Evolutionary conservation across 2,888 invertebrate genomes (phyloP), one percentile per base, ranked within the genome.

Genomic region (Brenthis hecate): DNA sequence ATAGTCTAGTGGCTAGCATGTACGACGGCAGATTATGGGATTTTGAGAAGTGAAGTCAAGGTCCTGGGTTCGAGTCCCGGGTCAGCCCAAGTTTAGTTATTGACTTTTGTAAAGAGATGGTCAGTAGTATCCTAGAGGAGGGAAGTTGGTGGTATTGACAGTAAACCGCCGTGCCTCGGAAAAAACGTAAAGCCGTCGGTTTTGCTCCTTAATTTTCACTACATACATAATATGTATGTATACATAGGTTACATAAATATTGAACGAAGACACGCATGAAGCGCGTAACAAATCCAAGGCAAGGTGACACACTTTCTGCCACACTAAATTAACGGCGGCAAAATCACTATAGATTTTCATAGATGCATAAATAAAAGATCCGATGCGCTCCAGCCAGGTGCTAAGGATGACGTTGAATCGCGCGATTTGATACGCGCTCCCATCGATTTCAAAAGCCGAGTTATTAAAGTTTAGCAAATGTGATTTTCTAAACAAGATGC

Each of bases 381-480:
- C 86, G 92, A 78, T 85, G 80, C 90, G 87, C 87, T 81, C 82
- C 79, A 86, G 87, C 89, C 92, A 92, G 92, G 90, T 92, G 92
- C 78, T 89, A 89, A 92, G 92, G 88, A 90, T 89, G 88, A 83
- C 79, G 80, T 79, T 85, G 86, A 89, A 90, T 90, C 84, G 85
- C 75, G 74, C 90, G 86, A 92, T 92, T 92, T 86, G 92, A 88
- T 89, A 91, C 91, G 92, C 91, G 89, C 91, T 87, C 91, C 90
- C 89, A 90, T 92, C 91, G 75, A 83, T 82, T 89, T 91, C 87
- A 87, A 91, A 91, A 90, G 87, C 80, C 85, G 81, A 81, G 82
- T 87, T 89, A 88, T 89, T 91, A 91, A 89, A 91, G 84, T 88
- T 91, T 84, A 88, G 88, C 91, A 92, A 92, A 92, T 91, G 91